phyloP scores from a whole-genome alignment of 1,140 invertebrate species.

The Lamellibrachia luymesi region DNA sequence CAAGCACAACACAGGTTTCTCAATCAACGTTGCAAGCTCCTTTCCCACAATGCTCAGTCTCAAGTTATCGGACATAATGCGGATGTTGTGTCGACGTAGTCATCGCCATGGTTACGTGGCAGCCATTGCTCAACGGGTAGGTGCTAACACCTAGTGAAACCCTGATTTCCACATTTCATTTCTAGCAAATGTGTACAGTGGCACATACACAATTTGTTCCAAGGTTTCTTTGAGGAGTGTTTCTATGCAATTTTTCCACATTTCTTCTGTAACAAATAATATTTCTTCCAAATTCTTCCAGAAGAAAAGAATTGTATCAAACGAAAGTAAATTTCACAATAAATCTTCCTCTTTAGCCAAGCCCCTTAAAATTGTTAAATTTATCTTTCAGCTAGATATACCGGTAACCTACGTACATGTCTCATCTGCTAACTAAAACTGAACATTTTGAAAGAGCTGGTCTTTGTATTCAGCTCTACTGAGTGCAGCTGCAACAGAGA shows the following conservation, averaged over 20 bases:
- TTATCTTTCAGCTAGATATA: not conserved
- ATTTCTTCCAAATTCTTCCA: not conserved
- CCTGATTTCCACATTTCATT: not conserved
- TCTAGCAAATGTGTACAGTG: not conserved
- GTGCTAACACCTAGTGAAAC: not conserved
- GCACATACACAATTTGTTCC: not conserved
- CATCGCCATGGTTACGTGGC: not conserved
- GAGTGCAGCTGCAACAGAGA: not conserved
- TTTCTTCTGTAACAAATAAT: not conserved
- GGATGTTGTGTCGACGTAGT: not conserved
- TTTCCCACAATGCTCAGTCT: not conserved
- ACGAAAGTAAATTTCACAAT: not conserved
- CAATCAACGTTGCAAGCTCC: not conserved
- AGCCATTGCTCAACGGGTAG: not conserved
- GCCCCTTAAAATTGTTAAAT: too few species aligned
- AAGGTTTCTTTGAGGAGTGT: not conserved
- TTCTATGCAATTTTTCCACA: not conserved
- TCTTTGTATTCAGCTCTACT: not conserved
- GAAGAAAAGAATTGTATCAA: not conserved
- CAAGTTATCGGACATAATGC: not conserved
- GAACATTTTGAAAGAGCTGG: too few species aligned
- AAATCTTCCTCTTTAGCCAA: too few species aligned
- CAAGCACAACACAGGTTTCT: not conserved
- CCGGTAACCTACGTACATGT: too few species aligned
- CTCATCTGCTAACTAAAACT: too few species aligned